These are phyloP conservation scores for Trichacis sp. DNA, from an alignment of 2,888 invertebrate genomes.

Conservation along the genomic window DNA sequence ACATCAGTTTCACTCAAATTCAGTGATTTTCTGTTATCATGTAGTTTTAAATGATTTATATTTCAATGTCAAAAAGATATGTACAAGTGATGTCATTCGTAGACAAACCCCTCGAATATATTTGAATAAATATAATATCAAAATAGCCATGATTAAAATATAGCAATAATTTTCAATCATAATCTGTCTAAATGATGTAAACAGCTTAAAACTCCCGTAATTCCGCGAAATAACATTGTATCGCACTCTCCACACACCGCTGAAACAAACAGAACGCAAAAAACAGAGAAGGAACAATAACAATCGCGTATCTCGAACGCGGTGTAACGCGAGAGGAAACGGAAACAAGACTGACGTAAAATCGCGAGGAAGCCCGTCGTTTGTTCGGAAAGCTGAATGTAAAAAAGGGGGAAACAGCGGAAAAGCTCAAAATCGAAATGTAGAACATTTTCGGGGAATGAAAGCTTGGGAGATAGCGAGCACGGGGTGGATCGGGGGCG, in stretches of 20 bases:
- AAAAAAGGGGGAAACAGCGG: conserved; percentile 2
- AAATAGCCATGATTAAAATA: no score
- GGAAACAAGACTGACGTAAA: conserved; percentile 8
- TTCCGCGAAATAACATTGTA: no score
- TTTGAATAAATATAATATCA: no score
- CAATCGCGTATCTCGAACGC: not conserved
- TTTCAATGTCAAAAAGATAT: no score
- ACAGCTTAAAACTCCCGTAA: no score
- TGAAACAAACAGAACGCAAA: not conserved
- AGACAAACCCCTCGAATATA: no score
- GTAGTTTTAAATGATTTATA: no score
- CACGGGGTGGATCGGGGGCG: conserved; percentile 36
- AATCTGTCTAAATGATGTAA: no score
- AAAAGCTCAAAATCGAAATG: not conserved
- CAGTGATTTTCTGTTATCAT: no score
- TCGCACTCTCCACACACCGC: not conserved
- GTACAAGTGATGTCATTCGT: no score
- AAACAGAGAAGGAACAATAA: not conserved
- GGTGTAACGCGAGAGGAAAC: not conserved
- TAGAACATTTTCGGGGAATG: conserved; percentile 11
- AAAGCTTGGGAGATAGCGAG: conserved; percentile 50
- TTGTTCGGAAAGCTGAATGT: conserved; percentile 4
- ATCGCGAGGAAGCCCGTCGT: not conserved
- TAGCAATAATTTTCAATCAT: no score
- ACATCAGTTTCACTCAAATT: no score